Conservation (phyloP, 2,888 invertebrate species). For the Dione vanillae region DNA sequence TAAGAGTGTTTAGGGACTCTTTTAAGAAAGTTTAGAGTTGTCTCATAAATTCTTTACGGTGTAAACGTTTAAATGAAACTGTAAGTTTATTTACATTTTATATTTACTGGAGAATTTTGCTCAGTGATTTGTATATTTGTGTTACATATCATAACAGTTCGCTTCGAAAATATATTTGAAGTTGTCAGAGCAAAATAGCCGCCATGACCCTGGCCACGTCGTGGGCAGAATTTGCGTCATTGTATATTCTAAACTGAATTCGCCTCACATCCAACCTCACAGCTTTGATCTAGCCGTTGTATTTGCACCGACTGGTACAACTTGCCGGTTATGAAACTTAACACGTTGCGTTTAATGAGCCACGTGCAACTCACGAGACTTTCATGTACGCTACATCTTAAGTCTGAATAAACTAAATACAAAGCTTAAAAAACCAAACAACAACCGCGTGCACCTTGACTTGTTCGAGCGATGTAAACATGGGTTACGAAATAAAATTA, state of each 20-base stretch:
- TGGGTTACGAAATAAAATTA: slow-evolving; percentile 75
- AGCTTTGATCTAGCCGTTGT: slow-evolving; percentile 27
- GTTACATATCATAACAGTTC: slow-evolving; percentile 22
- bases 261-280: slow-evolving; percentile 24
- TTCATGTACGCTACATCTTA: not conserved
- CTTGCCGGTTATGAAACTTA: not conserved
- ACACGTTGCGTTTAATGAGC: slow-evolving; percentile 7
- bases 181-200: slow-evolving; percentile 33
- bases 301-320: not conserved
- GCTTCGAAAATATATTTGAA: slow-evolving; percentile 22
- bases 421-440: slow-evolving; percentile 28
- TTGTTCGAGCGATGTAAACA: slow-evolving; percentile 75
- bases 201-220: slow-evolving; percentile 23
- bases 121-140: not conserved
- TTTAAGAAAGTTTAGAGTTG: not conserved
- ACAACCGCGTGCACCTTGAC: slow-evolving; percentile 60
- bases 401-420: not conserved
- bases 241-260: slow-evolving; percentile 23
- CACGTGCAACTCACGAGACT: not conserved
- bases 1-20: not conserved
- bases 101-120: not conserved
- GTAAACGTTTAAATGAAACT: not conserved
- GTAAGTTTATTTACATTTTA: not conserved
- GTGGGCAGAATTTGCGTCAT: slow-evolving; percentile 45
- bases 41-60: slow-evolving; percentile 3